phyloP scores from a whole-genome alignment of 2,113 vertebrate genomes.

The Platanista minor region DNA sequence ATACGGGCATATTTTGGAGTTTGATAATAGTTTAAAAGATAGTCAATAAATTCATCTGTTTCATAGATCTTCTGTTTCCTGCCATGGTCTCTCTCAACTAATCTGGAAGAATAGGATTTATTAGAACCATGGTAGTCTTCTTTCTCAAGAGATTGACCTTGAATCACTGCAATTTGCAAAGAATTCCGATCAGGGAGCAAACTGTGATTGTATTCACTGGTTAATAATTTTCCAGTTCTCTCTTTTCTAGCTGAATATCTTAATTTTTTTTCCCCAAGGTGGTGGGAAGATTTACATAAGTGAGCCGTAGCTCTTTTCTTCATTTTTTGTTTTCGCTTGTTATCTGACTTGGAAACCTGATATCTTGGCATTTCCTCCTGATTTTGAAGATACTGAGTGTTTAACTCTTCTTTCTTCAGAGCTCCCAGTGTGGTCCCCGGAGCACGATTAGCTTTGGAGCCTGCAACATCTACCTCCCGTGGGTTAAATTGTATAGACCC shows the following conservation, averaged over 20 bases:
- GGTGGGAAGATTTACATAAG: constrained; percentile 35
- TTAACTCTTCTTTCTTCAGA: constrained; percentile 54
- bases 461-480: constrained; percentile 61
- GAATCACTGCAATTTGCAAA: constrained; percentile 66
- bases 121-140: constrained; percentile 8
- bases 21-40: constrained; percentile 84
- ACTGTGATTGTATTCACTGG: not conserved
- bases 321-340: constrained; percentile 23
- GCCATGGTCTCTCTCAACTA: not conserved
- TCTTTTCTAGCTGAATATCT: constrained; percentile 43
- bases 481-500: constrained; percentile 70
- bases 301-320: constrained; percentile 36
- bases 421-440: constrained; percentile 26
- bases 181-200: constrained; percentile 36
- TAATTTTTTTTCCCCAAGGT: constrained; percentile 47
- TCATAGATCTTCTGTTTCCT: constrained; percentile 83
- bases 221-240: not conserved
- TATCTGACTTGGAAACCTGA: not conserved
- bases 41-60: constrained; percentile 85
- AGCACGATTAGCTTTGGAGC: constrained; percentile 20
- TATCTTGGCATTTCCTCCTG: constrained; percentile 58
- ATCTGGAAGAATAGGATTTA: not conserved
- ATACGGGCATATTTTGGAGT: constrained; percentile 75
- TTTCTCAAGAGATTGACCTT: constrained; percentile 7
- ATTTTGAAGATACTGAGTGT: not conserved